Evolutionary conservation across 2,113 vertebrate species (phyloP).

Genomic region (Actenoides lindsayi): DNA sequence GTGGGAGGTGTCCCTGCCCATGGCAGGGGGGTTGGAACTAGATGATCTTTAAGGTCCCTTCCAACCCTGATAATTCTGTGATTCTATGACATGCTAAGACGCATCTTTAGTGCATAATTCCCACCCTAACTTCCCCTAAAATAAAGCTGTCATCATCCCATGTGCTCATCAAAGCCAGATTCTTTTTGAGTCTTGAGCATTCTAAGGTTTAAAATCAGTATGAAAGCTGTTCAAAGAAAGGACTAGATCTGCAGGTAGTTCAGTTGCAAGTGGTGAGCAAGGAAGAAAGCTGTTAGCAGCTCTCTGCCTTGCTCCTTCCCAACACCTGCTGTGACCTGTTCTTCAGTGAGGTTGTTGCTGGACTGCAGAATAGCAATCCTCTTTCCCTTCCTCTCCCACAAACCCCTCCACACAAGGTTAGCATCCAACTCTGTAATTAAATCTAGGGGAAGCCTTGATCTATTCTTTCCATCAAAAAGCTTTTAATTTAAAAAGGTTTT

Average conservation of each 20-base stretch:
- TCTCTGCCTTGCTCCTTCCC: neutral
- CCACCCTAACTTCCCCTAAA: neutral
- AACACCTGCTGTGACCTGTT: neutral
- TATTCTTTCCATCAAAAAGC: neutral
- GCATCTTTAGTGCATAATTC: neutral
- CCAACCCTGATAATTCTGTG: no score
- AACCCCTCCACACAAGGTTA: neutral
- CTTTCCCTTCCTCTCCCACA: neutral
- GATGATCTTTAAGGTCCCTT: no score
- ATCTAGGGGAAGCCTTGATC: neutral
- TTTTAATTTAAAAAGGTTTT: no score
- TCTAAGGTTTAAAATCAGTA: neutral
- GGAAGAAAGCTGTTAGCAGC: neutral
- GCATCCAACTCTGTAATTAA: neutral
- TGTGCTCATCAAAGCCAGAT: neutral
- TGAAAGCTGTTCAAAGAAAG: neutral
- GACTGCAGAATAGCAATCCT: accelerated
- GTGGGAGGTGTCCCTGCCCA: no score
- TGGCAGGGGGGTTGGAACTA: no score
- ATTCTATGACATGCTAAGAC: neutral
- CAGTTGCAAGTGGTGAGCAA: neutral
- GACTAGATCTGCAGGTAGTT: neutral
- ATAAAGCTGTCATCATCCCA: neutral
- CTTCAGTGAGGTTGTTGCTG: neutral
- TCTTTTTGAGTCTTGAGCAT: neutral